phyloP scores from a whole-genome alignment of 1,140 invertebrate species.

The Drosophila teissieri region DNA sequence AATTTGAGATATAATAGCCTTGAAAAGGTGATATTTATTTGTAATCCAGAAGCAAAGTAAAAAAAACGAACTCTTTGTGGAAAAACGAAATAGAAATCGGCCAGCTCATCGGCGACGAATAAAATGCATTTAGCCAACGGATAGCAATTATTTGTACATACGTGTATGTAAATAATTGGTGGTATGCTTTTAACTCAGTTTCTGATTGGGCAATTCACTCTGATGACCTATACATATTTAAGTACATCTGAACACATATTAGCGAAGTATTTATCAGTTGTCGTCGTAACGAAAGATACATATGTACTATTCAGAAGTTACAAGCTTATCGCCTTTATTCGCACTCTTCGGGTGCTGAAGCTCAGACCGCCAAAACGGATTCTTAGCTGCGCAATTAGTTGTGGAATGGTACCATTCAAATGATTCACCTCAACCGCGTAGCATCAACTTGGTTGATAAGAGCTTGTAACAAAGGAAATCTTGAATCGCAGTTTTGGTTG shows the following conservation, averaged over 20 bases:
- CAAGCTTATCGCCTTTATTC: constrained; percentile 6
- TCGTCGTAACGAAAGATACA: constrained; percentile 5
- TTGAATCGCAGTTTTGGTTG: too few species aligned
- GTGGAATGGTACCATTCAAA: not conserved
- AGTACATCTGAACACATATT: constrained; percentile 6
- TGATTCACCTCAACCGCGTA: not conserved
- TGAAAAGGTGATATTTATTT: too few species aligned
- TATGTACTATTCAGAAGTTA: too few species aligned
- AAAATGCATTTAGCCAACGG: not conserved
- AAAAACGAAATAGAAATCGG: not conserved
- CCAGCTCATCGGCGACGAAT: constrained; percentile 2
- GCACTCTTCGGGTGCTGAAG: not conserved
- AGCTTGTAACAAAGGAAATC: constrained; percentile 16
- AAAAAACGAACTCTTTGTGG: too few species aligned
- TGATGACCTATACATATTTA: constrained; percentile 6
- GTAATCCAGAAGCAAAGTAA: too few species aligned
- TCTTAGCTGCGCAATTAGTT: constrained; percentile 4
- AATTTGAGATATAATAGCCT: too few species aligned
- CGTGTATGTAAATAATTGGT: constrained; percentile 3
- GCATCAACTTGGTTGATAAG: constrained; percentile 2
- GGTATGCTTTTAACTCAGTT: constrained; percentile 1
- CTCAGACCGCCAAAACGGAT: not conserved
- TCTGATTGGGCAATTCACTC: constrained; percentile 18
- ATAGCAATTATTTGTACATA: not conserved
- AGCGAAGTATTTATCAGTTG: not conserved